phyloP scores from a whole-genome alignment of 2,113 vertebrate genomes.

The Tetraodon nigroviridis region DNA sequence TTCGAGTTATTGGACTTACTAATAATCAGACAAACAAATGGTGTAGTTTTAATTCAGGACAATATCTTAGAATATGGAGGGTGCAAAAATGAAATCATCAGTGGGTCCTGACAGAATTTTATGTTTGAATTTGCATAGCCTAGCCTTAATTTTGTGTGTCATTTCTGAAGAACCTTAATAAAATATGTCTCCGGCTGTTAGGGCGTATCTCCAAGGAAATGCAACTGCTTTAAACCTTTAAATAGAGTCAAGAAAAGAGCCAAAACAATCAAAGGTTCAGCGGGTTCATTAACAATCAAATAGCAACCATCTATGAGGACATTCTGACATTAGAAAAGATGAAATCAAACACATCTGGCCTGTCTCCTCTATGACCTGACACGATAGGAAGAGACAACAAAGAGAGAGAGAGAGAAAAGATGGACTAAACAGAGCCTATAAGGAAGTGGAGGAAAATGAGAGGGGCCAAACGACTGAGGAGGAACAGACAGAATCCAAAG shows the following conservation, averaged over 20 bases:
- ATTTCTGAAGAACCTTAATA: not conserved
- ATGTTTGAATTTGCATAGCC: not conserved
- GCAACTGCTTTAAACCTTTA: not conserved
- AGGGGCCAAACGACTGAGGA: slow-evolving; percentile 20
- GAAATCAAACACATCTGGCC: not conserved
- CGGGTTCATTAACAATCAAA: not conserved
- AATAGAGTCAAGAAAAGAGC: not conserved
- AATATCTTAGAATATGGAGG: no score
- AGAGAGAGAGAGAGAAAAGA: slow-evolving; percentile 20
- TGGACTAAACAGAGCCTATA: not conserved
- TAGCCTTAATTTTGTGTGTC: not conserved
- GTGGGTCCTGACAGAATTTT: not conserved
- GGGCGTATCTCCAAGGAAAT: not conserved
- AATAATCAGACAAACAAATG: no score
- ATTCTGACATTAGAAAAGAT: slow-evolving; percentile 2
- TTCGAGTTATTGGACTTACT: no score
- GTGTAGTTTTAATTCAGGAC: no score
- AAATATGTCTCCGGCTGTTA: not conserved
- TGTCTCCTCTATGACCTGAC: not conserved
- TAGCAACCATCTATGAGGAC: not conserved
- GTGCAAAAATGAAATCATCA: no score
- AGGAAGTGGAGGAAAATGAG: slow-evolving; percentile 15
- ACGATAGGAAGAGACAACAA: slow-evolving; percentile 41
- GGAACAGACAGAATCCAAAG: slow-evolving; percentile 14
- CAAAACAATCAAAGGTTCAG: not conserved